Conservation (phyloP, 1,140 invertebrate genomes). For the Nixonia krombeini region DNA sequence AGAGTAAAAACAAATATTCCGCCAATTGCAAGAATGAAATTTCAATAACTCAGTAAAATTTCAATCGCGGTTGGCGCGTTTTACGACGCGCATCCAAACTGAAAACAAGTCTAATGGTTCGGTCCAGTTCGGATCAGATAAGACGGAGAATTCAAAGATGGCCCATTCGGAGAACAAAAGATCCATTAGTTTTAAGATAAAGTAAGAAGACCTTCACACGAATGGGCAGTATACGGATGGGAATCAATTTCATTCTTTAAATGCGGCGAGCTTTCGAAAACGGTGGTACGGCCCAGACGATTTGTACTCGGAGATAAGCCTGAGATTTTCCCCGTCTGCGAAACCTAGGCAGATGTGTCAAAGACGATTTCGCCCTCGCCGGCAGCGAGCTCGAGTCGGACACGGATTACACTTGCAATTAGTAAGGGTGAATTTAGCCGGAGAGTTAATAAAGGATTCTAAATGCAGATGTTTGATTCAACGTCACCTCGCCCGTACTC, state of each 20-base stretch:
- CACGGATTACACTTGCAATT: conserved; percentile 11
- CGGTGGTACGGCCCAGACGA: not conserved
- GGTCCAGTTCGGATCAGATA: too few species aligned
- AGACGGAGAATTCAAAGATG: not conserved
- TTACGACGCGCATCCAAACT: too few species aligned
- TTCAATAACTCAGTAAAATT: too few species aligned
- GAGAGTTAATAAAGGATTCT: conserved; percentile 2
- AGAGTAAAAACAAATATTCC: too few species aligned
- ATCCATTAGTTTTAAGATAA: conserved; percentile 3
- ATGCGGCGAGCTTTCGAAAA: not conserved
- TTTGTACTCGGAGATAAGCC: conserved; percentile 3
- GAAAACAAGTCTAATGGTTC: too few species aligned
- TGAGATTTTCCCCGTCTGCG: conserved; percentile 2
- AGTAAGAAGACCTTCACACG: not conserved
- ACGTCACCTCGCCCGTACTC: not conserved
- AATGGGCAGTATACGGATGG: not conserved
- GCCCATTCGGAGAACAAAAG: not conserved
- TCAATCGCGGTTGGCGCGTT: too few species aligned
- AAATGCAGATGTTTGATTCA: not conserved
- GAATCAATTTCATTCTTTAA: conserved; percentile 8
- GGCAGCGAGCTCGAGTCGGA: conserved; percentile 1
- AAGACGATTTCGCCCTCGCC: conserved; percentile 8
- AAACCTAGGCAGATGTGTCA: conserved; percentile 6
- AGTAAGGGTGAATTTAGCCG: conserved; percentile 3
- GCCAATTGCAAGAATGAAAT: too few species aligned